Conservation (phyloP, 1,140 invertebrate genomes). For the Camponotus pennsylvanicus region DNA sequence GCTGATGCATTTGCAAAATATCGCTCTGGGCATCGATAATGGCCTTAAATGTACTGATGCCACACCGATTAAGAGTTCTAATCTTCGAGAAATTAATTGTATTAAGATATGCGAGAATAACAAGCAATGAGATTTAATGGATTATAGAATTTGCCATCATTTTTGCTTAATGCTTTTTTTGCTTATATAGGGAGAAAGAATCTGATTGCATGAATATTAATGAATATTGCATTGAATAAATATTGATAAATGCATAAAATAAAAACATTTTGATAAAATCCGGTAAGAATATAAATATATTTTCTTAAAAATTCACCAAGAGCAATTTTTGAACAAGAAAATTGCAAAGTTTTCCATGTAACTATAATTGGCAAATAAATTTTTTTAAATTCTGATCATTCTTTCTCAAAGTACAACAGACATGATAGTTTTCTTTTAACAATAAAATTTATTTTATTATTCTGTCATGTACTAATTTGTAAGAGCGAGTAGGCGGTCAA, state of each 20-base stretch:
- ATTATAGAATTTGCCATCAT: not conserved
- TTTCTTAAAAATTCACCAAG: not conserved
- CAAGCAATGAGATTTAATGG: constrained; percentile 1
- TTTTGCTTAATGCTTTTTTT: not conserved
- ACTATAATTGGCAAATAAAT: not conserved
- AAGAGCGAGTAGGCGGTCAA: constrained; percentile 28
- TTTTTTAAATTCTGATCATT: not conserved
- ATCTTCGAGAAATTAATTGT: constrained; percentile 31
- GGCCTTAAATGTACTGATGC: not conserved
- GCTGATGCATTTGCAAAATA: not conserved
- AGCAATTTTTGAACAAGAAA: not conserved
- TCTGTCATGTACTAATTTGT: constrained; percentile 20
- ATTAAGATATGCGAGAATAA: not conserved
- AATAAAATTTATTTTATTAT: constrained; percentile 25
- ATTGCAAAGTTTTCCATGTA: not conserved
- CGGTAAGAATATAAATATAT: not conserved
- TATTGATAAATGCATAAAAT: no score
- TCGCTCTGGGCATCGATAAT: not conserved
- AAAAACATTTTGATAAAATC: not conserved
- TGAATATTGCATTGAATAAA: not conserved
- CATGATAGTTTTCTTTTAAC: not conserved
- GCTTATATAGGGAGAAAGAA: not conserved
- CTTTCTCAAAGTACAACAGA: not conserved
- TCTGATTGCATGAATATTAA: not conserved
- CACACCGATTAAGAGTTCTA: constrained; percentile 14